Conservation (phyloP, 2,888 invertebrate genomes). For the Theretra japonica region DNA sequence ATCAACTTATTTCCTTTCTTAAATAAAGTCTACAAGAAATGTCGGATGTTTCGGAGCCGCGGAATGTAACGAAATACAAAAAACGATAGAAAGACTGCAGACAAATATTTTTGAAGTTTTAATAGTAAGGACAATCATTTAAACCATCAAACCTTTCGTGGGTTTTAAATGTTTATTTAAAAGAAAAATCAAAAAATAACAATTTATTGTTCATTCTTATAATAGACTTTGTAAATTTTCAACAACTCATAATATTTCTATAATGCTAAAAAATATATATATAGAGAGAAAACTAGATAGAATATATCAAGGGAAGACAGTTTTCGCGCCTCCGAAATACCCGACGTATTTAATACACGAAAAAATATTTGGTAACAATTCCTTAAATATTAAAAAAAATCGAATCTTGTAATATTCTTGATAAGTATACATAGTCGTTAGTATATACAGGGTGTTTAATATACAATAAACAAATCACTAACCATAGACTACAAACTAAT, state of each 20-base stretch:
- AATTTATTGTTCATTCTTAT: not conserved
- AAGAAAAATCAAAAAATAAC: no score
- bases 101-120: no score
- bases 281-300: not conserved
- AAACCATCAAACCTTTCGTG: no score
- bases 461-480: conserved; percentile 60
- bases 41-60: conserved; percentile 12
- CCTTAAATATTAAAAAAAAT: conserved; percentile 57
- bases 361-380: conserved; percentile 84
- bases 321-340: conserved; percentile 25
- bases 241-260: not conserved
- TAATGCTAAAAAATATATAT: not conserved
- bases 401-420: conserved; percentile 42
- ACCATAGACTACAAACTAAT: conserved; percentile 69
- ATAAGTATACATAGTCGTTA: conserved; percentile 45
- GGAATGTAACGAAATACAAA: not conserved
- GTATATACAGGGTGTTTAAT: conserved; percentile 43
- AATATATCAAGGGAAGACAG: not conserved
- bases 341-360: conserved; percentile 60
- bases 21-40: conserved; percentile 26
- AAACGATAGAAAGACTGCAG: no score
- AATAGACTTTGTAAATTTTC: not conserved
- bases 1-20: conserved; percentile 21
- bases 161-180: no score
- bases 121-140: no score